Conservation (phyloP, 2,888 invertebrate genomes). For the Caenorhabditis plicata region DNA sequence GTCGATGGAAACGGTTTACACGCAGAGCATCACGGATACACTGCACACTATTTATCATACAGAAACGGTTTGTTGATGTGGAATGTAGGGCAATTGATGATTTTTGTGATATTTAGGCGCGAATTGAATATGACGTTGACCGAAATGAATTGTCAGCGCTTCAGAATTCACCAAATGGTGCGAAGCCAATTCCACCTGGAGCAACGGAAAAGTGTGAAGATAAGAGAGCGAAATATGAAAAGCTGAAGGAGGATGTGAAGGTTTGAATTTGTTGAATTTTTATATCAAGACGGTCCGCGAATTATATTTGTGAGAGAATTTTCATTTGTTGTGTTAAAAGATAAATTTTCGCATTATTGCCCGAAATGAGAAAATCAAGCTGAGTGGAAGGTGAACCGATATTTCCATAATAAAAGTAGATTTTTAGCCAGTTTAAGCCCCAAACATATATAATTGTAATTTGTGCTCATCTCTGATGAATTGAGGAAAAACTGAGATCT, state of each 20-base stretch:
- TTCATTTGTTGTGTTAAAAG: too few relatives aligned
- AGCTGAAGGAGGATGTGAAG: slow-evolving; percentile 86
- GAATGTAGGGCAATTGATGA: neutral
- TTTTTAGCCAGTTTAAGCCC: too few relatives aligned
- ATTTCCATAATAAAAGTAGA: too few relatives aligned
- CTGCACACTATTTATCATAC: slow-evolving; percentile 78
- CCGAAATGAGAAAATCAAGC: too few relatives aligned
- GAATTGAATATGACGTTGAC: slow-evolving; percentile 96
- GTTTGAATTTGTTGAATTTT: too few relatives aligned
- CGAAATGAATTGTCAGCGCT: slow-evolving; percentile 82
- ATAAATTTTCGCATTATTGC: too few relatives aligned
- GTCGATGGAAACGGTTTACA: slow-evolving; percentile 89
- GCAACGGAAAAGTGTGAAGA: slow-evolving; percentile 80
- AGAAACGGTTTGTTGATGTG: slow-evolving; percentile 75
- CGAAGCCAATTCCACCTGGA: slow-evolving; percentile 68
- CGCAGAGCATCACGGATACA: slow-evolving; percentile 96
- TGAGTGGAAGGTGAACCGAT: too few relatives aligned
- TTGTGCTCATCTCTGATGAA: too few relatives aligned
- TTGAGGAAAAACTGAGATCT: too few relatives aligned
- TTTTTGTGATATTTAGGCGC: slow-evolving; percentile 39
- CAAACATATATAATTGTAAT: too few relatives aligned
- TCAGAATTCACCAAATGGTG: slow-evolving; percentile 6
- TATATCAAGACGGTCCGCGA: too few relatives aligned
- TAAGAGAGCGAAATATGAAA: slow-evolving; percentile 87
- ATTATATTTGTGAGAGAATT: too few relatives aligned